A percentile compares a stretch with the other conserved stretches of the same genome.
These are phyloP conservation scores for Cynopterus sphinx DNA, from an alignment of 2,797 vertebrate species.

Conservation along the genomic window DNA sequence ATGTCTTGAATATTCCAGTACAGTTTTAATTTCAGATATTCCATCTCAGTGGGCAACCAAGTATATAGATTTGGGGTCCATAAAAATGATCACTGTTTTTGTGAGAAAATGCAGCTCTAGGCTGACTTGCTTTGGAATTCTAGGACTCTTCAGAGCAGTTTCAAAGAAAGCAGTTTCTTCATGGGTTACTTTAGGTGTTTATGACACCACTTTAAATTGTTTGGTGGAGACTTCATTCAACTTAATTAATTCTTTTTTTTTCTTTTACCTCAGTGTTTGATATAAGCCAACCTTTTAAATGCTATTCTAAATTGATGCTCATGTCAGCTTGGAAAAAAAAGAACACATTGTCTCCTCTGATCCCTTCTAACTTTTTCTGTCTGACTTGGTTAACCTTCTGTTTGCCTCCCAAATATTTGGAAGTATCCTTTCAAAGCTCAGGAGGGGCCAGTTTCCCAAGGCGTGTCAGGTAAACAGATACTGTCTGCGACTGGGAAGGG, in stretches of 20 bases:
- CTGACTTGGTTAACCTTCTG: not conserved
- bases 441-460: not conserved
- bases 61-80: not conserved
- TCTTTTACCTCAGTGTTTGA: not conserved
- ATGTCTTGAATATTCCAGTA: not conserved
- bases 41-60: not conserved
- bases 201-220: not conserved
- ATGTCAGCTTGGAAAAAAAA: not conserved
- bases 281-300: not conserved
- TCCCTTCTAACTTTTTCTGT: not conserved
- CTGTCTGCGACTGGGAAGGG: not conserved
- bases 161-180: constrained; percentile 52
- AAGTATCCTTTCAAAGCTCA: not conserved
- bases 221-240: constrained; percentile 26
- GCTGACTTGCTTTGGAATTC: constrained; percentile 6
- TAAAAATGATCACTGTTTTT: constrained; percentile 45
- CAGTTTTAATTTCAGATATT: not conserved
- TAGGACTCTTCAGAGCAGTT: constrained; percentile 25
- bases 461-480: not conserved
- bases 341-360: not conserved
- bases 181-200: constrained; percentile 20
- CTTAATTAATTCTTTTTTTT: constrained; percentile 44
- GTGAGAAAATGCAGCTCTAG: constrained; percentile 36
- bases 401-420: not conserved
- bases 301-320: not conserved